Evolutionary conservation across 2,888 invertebrate genomes (phyloP), one percentile per base, ranked within the genome.

Genomic region (Sphaerophoria rueppellii): DNA sequence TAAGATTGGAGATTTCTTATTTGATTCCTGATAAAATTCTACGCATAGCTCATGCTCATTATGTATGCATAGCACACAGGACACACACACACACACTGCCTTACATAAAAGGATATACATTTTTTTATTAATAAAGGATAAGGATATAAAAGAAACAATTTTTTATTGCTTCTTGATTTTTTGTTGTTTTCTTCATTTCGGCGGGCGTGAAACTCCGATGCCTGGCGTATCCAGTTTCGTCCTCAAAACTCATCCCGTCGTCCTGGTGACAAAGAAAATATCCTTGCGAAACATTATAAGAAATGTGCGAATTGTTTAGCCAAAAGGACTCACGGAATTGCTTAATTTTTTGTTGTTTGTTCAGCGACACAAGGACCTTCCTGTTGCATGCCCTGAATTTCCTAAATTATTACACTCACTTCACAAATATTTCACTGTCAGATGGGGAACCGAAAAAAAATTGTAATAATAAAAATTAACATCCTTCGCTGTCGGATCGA

Each of bases 111-210:
- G 60, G 40, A 78, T 61, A 55, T 24, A 24, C 24, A 24, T 70
- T 82, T 78, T 67, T 52, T 67, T 82, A 82, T 79, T 70, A 79
- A 74, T 79, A 70, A 24, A 73, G 69, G 12, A 58, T 82, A 58
- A 14, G 35, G 24, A 46, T 54, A 74, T 24, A 24, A 24, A 24
- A 24, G 24, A 58, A n/a, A 32, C 12, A 61, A 9, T 50, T 35
- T 63, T 34, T 63, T 63, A 48, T 34, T 63, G 46, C 54, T 61
- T 71, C 71, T 24, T 71, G 12, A n/a, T 7, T 24, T 24, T 24
- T 32, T 9, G 9, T 9, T 24, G 4, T 40, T 50, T 24, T 65
- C 50, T 67, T 67, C 14, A 12, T 54, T 6, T 40, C 24, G 24
- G 24, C 24, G 24, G 24, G 24, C 24, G 24, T 24, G 24, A 24